Evolutionary conservation across 2,797 vertebrate genomes (phyloP).

Genomic region (Glossophaga mutica): DNA sequence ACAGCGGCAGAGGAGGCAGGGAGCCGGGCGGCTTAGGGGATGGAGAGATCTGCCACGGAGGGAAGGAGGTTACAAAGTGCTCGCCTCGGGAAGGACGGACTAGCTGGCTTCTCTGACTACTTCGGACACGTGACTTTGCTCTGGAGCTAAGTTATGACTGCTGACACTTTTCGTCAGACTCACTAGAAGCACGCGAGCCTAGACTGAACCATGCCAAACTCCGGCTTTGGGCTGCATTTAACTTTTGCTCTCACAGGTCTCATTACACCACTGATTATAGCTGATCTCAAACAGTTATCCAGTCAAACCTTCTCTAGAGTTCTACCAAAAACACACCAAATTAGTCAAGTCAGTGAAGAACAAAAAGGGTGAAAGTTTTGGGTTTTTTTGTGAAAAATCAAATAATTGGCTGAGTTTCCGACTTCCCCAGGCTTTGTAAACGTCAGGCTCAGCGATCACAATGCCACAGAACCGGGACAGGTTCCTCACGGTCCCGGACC

Average conservation of each 20-base stretch:
- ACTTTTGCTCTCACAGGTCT: neutral
- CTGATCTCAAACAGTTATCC: neutral
- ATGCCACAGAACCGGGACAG: neutral
- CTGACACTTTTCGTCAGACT: neutral
- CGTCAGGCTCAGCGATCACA: neutral
- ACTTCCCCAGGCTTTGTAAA: conserved; percentile 5
- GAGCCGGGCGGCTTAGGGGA: conserved; percentile 87
- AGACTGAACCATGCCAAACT: neutral
- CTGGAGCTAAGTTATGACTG: neutral
- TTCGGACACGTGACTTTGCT: neutral
- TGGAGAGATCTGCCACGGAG: conserved; percentile 86
- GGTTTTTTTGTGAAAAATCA: neutral
- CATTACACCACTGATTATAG: neutral
- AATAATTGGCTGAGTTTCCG: neutral
- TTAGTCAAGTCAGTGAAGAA: conserved; percentile 3
- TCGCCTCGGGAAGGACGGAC: neutral
- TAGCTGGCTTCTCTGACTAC: neutral
- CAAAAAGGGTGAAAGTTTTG: neutral
- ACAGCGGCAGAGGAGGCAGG: conserved; percentile 92
- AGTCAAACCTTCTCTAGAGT: neutral
- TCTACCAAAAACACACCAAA: neutral
- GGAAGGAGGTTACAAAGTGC: neutral
- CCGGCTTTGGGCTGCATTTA: neutral
- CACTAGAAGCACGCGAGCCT: neutral
- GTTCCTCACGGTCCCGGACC: neutral